A percentile compares a stretch with the other conserved stretches of the same genome.
Evolutionary conservation across 2,888 invertebrate genomes (phyloP).

Genomic region (Dynastes maya): DNA sequence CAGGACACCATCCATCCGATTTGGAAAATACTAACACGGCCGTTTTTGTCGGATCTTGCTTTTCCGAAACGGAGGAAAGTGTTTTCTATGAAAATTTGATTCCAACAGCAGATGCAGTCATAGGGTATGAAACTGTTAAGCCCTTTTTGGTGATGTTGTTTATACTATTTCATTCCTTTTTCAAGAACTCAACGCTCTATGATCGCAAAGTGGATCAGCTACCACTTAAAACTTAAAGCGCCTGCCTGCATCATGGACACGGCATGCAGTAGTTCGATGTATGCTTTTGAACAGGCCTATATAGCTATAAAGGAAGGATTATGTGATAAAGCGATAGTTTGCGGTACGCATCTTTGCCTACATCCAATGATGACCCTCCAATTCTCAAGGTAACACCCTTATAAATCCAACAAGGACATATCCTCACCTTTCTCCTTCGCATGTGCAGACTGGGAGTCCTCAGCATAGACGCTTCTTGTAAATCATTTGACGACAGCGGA

Average conservation of each 20-base stretch:
- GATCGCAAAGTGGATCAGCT: constrained; percentile 94
- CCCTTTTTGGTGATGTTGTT: no score
- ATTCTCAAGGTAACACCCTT: constrained; percentile 78
- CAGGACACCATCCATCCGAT: no score
- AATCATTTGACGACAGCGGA: no score
- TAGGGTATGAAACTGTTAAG: neutral
- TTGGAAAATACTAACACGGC: no score
- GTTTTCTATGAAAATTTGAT: no score
- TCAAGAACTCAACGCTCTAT: constrained; percentile 80
- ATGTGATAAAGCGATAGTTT: constrained; percentile 92
- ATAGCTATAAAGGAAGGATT: constrained; percentile 83
- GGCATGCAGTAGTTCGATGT: constrained; percentile 94
- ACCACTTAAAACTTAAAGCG: no score
- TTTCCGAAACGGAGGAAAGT: no score
- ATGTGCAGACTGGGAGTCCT: constrained; percentile 79
- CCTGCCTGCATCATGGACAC: constrained; percentile 93
- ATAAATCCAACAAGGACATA: neutral
- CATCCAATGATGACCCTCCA: constrained; percentile 92
- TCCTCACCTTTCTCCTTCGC: neutral
- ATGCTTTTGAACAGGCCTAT: constrained; percentile 89
- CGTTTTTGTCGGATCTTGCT: no score
- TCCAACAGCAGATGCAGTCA: constrained; percentile 63
- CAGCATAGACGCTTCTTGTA: no score
- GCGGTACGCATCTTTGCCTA: constrained; percentile 87
- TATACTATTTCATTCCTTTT: neutral